These are phyloP conservation scores for Drosophila limbata DNA, from an alignment of 2,888 invertebrate genomes.

Conservation along the genomic window DNA sequence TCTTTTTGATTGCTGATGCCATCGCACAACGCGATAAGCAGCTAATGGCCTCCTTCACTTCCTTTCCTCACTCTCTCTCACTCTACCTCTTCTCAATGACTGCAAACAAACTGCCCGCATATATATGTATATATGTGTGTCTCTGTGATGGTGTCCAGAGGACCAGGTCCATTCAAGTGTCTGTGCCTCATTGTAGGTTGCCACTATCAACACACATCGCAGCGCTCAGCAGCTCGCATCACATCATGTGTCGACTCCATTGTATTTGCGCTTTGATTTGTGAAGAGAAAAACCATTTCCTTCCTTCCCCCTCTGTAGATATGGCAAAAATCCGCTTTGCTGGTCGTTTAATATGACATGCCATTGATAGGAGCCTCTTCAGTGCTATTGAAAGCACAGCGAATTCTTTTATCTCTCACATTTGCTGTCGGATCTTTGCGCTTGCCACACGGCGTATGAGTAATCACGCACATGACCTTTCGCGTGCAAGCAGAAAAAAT, in stretches of 20 bases:
- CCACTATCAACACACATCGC: conserved; percentile 50
- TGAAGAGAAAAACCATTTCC: conserved; percentile 50
- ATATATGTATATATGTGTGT: conserved; percentile 7
- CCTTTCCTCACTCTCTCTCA: conserved; percentile 6
- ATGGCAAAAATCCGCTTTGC: conserved; percentile 66
- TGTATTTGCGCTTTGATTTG: conserved; percentile 78
- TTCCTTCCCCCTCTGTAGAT: neutral
- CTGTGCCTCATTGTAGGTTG: conserved; percentile 37
- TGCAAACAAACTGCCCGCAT: conserved; percentile 61
- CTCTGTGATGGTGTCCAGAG: conserved; percentile 29
- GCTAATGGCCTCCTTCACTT: conserved; percentile 67
- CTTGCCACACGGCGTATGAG: conserved; percentile 65
- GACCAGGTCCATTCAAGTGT: conserved; percentile 52
- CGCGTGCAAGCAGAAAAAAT: conserved; percentile 36
- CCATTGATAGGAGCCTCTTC: conserved; percentile 69
- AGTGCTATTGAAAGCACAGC: conserved; percentile 23
- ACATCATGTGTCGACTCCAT: conserved; percentile 67
- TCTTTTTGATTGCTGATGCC: conserved; percentile 40
- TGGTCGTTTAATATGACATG: conserved; percentile 61
- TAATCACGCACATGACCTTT: conserved; percentile 75
- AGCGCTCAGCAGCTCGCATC: conserved; percentile 43
- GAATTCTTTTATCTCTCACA: conserved; percentile 50
- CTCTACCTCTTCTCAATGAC: conserved; percentile 23
- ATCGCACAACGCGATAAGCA: conserved; percentile 75
- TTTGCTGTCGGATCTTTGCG: conserved; percentile 12